These are phyloP conservation scores for Drosophila setosimentum DNA, from an alignment of 2,888 invertebrate genomes.

Conservation along the genomic window DNA sequence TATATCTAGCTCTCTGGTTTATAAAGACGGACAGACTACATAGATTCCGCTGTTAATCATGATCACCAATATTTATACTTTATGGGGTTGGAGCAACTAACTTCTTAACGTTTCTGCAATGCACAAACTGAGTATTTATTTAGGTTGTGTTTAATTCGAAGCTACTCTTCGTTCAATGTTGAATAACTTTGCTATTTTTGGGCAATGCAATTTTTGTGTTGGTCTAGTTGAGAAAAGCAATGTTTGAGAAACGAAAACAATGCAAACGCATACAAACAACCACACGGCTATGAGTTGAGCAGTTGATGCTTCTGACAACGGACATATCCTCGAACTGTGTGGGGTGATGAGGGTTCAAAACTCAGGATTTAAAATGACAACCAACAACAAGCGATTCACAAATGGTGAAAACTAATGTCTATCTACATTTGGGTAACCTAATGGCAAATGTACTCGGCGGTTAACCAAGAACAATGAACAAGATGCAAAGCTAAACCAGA, in stretches of 20 bases:
- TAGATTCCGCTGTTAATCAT: background rate
- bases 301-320: constrained; percentile 48
- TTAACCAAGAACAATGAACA: background rate
- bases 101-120: background rate
- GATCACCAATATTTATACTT: background rate
- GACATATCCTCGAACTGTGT: constrained; percentile 24
- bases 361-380: constrained; percentile 8
- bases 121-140: background rate
- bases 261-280: background rate
- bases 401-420: background rate
- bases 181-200: constrained; percentile 21
- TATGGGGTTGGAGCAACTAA: background rate
- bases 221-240: background rate
- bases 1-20: background rate
- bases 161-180: constrained; percentile 13
- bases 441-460: background rate
- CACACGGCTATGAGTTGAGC: constrained; percentile 11
- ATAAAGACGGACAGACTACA: background rate
- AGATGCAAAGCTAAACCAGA: background rate
- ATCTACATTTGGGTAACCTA: background rate
- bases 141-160: constrained; percentile 22
- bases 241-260: constrained; percentile 2
- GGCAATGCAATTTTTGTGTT: constrained; percentile 36
- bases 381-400: constrained; percentile 3
- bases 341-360: constrained; percentile 40